These are phyloP conservation scores for Antrozous pallidus DNA, from an alignment of 2,797 vertebrate species.

Conservation along the genomic window DNA sequence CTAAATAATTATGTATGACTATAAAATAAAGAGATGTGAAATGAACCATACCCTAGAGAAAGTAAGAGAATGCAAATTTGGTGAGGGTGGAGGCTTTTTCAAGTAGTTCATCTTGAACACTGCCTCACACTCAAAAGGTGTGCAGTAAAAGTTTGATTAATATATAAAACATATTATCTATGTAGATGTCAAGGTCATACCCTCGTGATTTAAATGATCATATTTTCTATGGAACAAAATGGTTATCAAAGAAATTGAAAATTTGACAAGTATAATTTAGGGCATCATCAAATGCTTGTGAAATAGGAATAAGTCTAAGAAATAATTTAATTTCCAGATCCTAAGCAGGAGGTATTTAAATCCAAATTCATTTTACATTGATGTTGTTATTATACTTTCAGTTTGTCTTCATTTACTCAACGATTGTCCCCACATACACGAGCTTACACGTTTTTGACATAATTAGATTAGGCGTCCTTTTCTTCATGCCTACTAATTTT, in stretches of 20 bases:
- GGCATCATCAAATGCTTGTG: not conserved
- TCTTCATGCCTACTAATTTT: not conserved
- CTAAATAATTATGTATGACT: not conserved
- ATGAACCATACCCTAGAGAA: not conserved
- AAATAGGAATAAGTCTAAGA: not conserved
- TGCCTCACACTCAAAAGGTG: rapidly evolving
- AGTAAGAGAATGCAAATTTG: not conserved
- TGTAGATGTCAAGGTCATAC: not conserved
- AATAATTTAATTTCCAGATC: not conserved
- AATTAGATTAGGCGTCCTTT: not conserved
- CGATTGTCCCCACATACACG: not conserved
- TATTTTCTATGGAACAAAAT: conserved; percentile 11
- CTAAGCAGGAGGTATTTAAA: not conserved
- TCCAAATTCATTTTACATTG: not conserved
- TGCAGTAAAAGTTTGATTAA: not conserved
- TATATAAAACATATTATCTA: conserved; percentile 9
- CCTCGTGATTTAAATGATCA: not conserved
- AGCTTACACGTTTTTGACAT: not conserved
- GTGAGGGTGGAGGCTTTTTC: rapidly evolving
- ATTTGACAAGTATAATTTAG: not conserved
- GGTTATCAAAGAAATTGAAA: not conserved
- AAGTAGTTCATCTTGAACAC: not conserved
- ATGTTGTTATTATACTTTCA: not conserved
- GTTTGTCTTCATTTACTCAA: not conserved
- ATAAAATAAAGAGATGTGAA: not conserved